Percentiles rank a stretch among this genome's conserved stretches.
phyloP scores from a whole-genome alignment of 2,888 invertebrate genomes.

The Liposcelis brunnea region DNA sequence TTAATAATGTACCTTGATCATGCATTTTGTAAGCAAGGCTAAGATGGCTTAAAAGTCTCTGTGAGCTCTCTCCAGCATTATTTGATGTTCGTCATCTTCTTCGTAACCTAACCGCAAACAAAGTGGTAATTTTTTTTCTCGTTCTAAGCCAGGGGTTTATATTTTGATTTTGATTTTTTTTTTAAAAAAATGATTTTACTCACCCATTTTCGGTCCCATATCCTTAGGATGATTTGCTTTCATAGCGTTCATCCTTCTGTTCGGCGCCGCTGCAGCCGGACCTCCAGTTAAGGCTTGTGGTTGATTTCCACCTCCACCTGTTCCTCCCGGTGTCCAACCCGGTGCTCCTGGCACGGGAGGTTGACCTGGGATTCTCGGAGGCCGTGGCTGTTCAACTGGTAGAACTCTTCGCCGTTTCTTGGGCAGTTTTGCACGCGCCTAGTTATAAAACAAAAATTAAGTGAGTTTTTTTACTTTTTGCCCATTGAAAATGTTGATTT shows the following conservation, averaged over 20 bases:
- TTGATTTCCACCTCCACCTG: constrained; percentile 23
- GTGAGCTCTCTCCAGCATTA: background rate
- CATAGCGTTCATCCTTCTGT: constrained; percentile 70
- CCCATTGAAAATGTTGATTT: no score
- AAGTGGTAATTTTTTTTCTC: background rate
- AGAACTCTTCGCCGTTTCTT: constrained; percentile 94
- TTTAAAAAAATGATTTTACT: constrained; percentile 21
- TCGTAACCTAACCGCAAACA: background rate
- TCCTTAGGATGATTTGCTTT: constrained; percentile 76
- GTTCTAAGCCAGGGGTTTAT: no score
- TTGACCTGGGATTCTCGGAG: constrained; percentile 33
- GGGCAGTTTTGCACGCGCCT: constrained; percentile 96
- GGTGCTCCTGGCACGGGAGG: background rate
- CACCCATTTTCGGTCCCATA: constrained; percentile 63
- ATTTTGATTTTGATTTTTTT: no score
- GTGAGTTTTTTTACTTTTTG: no score
- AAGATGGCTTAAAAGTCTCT: no score
- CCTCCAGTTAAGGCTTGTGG: constrained; percentile 21
- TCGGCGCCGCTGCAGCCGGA: constrained; percentile 28
- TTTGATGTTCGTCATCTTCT: constrained; percentile 12
- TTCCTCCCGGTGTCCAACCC: constrained; percentile 20
- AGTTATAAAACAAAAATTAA: constrained; percentile 20
- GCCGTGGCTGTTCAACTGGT: constrained; percentile 83
- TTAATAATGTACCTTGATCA: no score
- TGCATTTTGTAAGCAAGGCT: no score